phyloP scores from a whole-genome alignment of 64 coral and sea anemone species.

The Porites lutea region DNA sequence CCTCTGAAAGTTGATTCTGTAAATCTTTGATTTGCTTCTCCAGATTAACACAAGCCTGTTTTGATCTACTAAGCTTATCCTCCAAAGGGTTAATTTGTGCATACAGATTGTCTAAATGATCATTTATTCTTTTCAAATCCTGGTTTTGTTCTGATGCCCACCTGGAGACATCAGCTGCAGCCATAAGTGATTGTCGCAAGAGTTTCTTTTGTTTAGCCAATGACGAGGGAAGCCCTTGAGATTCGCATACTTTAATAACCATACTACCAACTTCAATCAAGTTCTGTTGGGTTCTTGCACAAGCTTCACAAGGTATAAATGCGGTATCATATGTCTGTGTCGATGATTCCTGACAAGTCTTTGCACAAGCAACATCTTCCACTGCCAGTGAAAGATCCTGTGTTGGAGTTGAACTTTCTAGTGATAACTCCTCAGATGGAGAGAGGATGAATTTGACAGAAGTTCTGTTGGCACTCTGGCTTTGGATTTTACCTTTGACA shows the following conservation, averaged over 20 bases:
- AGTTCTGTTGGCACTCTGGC: conserved; percentile 45
- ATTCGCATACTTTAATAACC: conserved; percentile 98
- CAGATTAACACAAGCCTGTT: conserved; percentile 72
- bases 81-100: conserved; percentile 96
- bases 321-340: conserved; percentile 99
- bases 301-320: conserved; percentile 98
- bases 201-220: conserved; percentile 98
- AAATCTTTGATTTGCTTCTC: conserved; percentile 79
- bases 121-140: conserved; percentile 94
- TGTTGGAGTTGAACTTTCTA: conserved; percentile 67
- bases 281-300: conserved; percentile 94
- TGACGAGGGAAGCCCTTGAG: conserved; percentile 98
- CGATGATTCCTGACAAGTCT: conserved; percentile 74
- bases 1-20: conserved; percentile 66
- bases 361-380: conserved; percentile 84
- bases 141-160: conserved; percentile 96
- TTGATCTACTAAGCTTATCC: conserved; percentile 80
- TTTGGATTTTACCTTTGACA: conserved; percentile 77
- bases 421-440: conserved; percentile 63
- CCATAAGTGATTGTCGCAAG: conserved; percentile 84
- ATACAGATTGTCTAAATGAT: conserved; percentile 96
- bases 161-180: conserved; percentile 95
- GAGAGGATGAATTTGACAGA: conserved; percentile 97
- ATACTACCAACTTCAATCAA: conserved; percentile 94
- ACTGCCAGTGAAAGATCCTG: conserved; percentile 80